Base-by-base conservation (phyloP, 1,140 invertebrate species). In the Atopsyche davidsoni region DNA sequence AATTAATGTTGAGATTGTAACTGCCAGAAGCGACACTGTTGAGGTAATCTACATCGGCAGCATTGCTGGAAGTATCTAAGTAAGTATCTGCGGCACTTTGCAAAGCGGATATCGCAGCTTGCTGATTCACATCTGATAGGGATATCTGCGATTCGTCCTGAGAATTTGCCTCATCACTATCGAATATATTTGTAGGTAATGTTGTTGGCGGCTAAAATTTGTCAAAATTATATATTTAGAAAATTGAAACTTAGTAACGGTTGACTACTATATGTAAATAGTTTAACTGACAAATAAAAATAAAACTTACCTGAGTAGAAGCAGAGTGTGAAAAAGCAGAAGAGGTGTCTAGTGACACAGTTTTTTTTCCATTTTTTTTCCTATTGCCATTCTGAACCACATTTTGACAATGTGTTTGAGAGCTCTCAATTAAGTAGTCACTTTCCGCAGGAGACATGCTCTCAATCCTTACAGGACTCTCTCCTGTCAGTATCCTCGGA, bases 1-100 rank as follows among this genome's bases (percentile, higher is more conserved):
- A 16, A 55, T 69, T 72, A 34, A 73, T 66, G 48, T 70, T 69
- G 7, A 46, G 42, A 25, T 57, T 57, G 35, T 58, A 58, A 22
- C 36, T 40, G 10, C 56, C 56, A 9, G 34, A 46, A 10, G 48
- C 35, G 3, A 58, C 23, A 7, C 11, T 51, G 28, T 42, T 48
- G 4, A 55, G 47, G 14, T 49, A 55, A 31, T 57, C 32, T 1
- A 28, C 13, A 16, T 50, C 47, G 10, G 21, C 21, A 3, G 16
- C 34, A 2, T 1, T 10, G 17, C 10, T 25, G 4, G 40, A 14
- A 10, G 46, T 23, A 19, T 34, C 13, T 11, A 41, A 17, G 10
- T 42, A 19, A 14, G 18, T 38, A 22, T 51, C 41, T 9, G 42
- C 34, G 6, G 55, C 46, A 39, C 66, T 63, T 39, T 67, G 59